Percentiles rank a stretch among this genome's conserved stretches.
Conservation (phyloP, 2,888 invertebrate species). For the Hirtodrosophila trivittata region DNA sequence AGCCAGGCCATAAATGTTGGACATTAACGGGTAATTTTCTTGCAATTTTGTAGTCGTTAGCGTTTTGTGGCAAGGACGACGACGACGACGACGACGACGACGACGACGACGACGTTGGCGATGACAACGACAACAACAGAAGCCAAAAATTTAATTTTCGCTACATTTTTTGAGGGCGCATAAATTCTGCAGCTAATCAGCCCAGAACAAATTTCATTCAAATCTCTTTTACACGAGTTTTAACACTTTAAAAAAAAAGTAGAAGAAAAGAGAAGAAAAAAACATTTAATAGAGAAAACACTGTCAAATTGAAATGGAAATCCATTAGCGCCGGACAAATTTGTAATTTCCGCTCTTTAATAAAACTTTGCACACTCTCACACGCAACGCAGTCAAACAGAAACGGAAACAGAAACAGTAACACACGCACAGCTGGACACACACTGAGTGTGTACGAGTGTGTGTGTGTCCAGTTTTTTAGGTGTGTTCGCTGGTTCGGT, state of each 20-base stretch:
- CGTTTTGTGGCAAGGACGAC: conserved; percentile 76
- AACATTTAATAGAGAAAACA: conserved; percentile 23
- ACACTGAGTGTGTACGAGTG: conserved; percentile 3
- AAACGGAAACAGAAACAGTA: conserved; percentile 44
- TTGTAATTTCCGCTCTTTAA: conserved; percentile 83
- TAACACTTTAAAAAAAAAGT: conserved; percentile 36
- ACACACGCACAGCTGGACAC: conserved; percentile 59
- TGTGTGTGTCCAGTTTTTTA: conserved; percentile 54
- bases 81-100: conserved; percentile 23
- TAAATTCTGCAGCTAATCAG: conserved; percentile 70
- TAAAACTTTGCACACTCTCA: conserved; percentile 61
- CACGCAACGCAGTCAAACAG: conserved; percentile 38
- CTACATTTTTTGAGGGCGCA: conserved; percentile 50
- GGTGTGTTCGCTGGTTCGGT: conserved; percentile 70
- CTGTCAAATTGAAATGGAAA: conserved; percentile 73
- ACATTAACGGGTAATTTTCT: conserved; percentile 82
- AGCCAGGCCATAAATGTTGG: conserved; percentile 76
- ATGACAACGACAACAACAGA: conserved; percentile 41
- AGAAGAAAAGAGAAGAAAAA: not conserved
- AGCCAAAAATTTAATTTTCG: conserved; percentile 63
- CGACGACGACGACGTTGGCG: conserved; percentile 36
- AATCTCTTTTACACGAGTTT: too few species aligned
- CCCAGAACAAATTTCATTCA: conserved; percentile 6
- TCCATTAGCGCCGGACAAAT: conserved; percentile 82
- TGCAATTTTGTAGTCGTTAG: conserved; percentile 83